phyloP scores from a whole-genome alignment of 1,140 invertebrate genomes.

The Elymnias hypermnestra region DNA sequence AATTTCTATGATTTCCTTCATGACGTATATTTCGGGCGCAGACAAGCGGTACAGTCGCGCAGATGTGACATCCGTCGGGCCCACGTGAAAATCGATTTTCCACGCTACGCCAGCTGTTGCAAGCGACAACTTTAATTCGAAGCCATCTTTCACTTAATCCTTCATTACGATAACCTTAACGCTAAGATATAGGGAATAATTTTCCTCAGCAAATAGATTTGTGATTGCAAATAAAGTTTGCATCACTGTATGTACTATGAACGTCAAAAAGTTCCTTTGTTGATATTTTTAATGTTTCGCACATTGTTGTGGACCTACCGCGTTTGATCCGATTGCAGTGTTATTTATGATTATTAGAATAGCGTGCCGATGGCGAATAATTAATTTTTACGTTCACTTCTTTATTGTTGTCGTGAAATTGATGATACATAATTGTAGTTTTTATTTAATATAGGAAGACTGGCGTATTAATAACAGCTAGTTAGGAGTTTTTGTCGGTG shows the following conservation, averaged over 20 bases:
- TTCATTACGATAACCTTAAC: slow-evolving; percentile 21
- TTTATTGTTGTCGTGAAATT: slow-evolving; percentile 55
- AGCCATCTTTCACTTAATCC: slow-evolving; percentile 11
- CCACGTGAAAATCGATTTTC: slow-evolving; percentile 75
- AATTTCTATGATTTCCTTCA: slow-evolving; percentile 20
- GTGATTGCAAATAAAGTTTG: slow-evolving; percentile 21
- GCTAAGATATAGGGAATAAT: slow-evolving; percentile 20
- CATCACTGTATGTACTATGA: slow-evolving; percentile 59
- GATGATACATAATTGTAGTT: slow-evolving; percentile 43
- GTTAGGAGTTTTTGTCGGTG: slow-evolving; percentile 13
- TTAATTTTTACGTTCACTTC: slow-evolving; percentile 68
- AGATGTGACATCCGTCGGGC: slow-evolving; percentile 69
- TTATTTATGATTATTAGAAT: slow-evolving; percentile 74
- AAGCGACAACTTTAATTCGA: slow-evolving; percentile 56
- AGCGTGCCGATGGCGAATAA: slow-evolving; percentile 62
- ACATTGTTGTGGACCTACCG: slow-evolving; percentile 69
- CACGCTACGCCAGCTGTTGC: slow-evolving; percentile 70
- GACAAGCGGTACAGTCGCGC: slow-evolving; percentile 51
- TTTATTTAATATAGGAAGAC: slow-evolving; percentile 25
- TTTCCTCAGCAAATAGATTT: slow-evolving; percentile 5
- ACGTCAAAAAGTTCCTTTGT: slow-evolving; percentile 74
- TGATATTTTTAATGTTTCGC: slow-evolving; percentile 76
- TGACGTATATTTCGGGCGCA: slow-evolving; percentile 55
- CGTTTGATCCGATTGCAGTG: slow-evolving; percentile 68
- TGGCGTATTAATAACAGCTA: slow-evolving; percentile 18